Evolutionary conservation across 2,113 vertebrate genomes (phyloP), one percentile per base, ranked within the genome.

Genomic region (Sigmodon hispidus): DNA sequence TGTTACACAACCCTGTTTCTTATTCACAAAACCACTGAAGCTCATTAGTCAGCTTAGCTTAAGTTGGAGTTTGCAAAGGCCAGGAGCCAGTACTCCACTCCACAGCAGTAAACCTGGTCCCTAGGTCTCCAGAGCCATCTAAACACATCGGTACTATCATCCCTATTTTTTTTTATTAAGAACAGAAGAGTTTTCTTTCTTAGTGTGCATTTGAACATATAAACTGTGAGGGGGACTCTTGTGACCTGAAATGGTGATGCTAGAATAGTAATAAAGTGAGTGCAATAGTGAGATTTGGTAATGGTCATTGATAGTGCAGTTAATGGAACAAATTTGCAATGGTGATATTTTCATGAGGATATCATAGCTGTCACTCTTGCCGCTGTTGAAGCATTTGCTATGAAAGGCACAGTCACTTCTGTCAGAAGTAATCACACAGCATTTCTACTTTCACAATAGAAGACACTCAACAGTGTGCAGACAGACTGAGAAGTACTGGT

Each of bases 1-100:
- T 3, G 0, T 57, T n/a, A 31, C 4, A 26, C 3, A 1, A 34
- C 36, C 40, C 31, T 43, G 9, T 29, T 43, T 2, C 0, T n/a
- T 55, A 50, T 55, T 22, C 24, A 5, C 2, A 24, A 36, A 50
- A 22, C 26, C 9, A 5, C 40, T 57, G 88, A 45, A 52, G 3
- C 10, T 52, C 40, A 21, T 12, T 1, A 1, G 4, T 76, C 22
- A 19, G 17, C 4, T 67, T 65, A 59, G 43, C 72, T 50, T 45
- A 3, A 15, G 45, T 61, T 48, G 61, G 72, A 19, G 0, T 81
- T 89, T 87, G 63, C 65, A 40, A 40, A 92, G 43, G 55, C 7
- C 7, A 31, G 21, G 9, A 31, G 29, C 5, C 48, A 10, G 2
- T 19, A 17, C 17, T 1, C 5, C 2, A 2, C 8, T 65, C 10